Evolutionary conservation across 2,888 invertebrate genomes (phyloP), one percentile per base, ranked within the genome.

Genomic region (Chrysolina haemoptera): DNA sequence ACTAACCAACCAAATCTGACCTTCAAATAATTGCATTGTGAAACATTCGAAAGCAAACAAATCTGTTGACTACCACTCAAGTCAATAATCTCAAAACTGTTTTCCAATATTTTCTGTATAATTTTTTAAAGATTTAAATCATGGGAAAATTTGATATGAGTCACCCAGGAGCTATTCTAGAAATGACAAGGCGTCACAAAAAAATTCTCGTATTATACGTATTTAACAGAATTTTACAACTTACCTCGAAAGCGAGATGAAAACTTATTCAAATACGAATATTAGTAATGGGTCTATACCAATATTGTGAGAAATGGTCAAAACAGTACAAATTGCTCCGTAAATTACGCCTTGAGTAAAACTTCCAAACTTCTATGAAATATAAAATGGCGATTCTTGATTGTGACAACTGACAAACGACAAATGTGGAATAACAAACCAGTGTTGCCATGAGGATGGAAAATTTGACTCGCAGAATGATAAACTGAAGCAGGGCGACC

Each of bases 181-280:
- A 55, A 9, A 18, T 4, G 11, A 55, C 10, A 55, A 6, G 35
- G 35, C 59, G 59, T 59, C 35, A 59, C n/a, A 8, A 59, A 22
- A 18, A 11, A 10, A 35, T 3, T 59, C 59, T 14, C 12, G 6
- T 35, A n/a, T 35, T 8, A 53, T 68, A 22, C 62, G 40, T 20
- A 68, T 68, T 63, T 5, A 16, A 20, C 22, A 68, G 41, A n/a
- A 35, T 68, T 62, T 72, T 48, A 43, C 27, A 67, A 35, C 72
- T 63, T 27, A 22, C 62, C 35, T 55, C 55, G 10, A 59, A n/a
- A 59, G n/a, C 35, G 59, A 59, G 59, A 27, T 35, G 59, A 59
- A 27, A 59, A 59, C 59, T 46, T 59, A 2, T 59, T 59, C 35
- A 59, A 27, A 35, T 35, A 59, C n/a, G 27, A 59, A 59, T 59